Base-by-base conservation (phyloP, 2,888 invertebrate genomes). In the Drosophila quinaria region DNA sequence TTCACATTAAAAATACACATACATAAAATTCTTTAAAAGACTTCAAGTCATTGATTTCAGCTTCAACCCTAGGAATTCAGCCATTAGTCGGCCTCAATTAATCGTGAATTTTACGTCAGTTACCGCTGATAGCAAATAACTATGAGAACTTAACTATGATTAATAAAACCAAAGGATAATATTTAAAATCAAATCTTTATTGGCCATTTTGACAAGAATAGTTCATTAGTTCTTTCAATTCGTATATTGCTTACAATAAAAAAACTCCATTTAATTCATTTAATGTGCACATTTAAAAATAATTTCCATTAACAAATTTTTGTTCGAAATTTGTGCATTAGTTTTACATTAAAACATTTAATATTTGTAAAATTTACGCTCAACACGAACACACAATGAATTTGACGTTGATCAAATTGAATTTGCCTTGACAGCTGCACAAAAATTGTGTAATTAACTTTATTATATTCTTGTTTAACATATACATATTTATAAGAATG, bases 161-260 rank as follows among this genome's bases (percentile, higher is more conserved):
- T 31, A 31, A 63, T 41, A 39, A 42, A 1, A 13, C 41, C 25
- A 52, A n/a, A 13, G 1, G 0, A 25, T 58, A 44, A 47, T 68
- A 41, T 83, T 78, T 70, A 75, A 82, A 81, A 78, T 86, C 68
- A 88, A 84, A 80, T 80, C 58, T 87, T 91, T 91, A 92, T 92
- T 92, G 91, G 91, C 91, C 91, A 88, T 91, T 90, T 88, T 91
- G 91, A 92, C 92, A 92, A 92, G 91, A 92, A 91, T 91, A 90
- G 87, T 90, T 90, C 72, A 73, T 73, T 73, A 80, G 76, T 73
- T 87, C 63, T 56, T 79, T 79, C 62, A 59, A 65, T 65, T 74
- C 62, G 29, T 74, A 58, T 60, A 65, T 74, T 74, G 70, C 77
- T 77, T 77, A 77, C 55, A 79, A 56, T 71, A 47, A 69, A 69